Base-by-base conservation (phyloP, 2,797 vertebrate species). In the Heliangelus exortis region DNA sequence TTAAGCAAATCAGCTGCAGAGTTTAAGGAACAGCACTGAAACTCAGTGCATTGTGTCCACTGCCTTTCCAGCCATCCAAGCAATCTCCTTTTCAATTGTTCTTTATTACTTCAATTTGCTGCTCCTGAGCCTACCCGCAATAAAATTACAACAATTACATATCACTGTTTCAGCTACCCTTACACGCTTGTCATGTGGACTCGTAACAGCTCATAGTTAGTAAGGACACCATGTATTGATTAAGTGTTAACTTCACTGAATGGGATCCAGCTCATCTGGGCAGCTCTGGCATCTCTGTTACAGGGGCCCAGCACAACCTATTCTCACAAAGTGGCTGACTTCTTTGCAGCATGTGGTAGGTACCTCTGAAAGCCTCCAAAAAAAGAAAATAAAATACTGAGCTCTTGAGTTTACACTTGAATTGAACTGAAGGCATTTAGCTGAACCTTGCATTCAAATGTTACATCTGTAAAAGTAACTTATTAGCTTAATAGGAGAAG, bases 1-100 rank as follows among this genome's bases (percentile, higher is more conserved):
- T 87, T 88, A 89, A 86, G n/a, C 33, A 91, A 82, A 94, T 80
- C 31, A 80, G 34, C 36, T 90, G 39, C 39, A 69, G 39, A 84
- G 50, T 39, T n/a, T n/a, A 84, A 79, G 31, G 34, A 89, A 76
- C 4, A 79, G 48, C 43, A 76, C 15, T 51, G 84, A 87, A 34
- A 45, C 28, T 79, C 29, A 39, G 19, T 53, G 73, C 3, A 1
- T 79, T 90, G 73, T 33, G 22, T 63, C 45, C 55, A 63, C 55
- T 17, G 34, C 63, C 69, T 87, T 90, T 81, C 84, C 16, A 91
- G 66, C 22, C 55, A 88, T 63, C 36, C 39, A 85, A 59, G 55
- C 2, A 3, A 84, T 41, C 7, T 21, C 23, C 47, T 82, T 91
- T 86, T 50, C 66, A 74, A 74, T 79, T 66, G 31, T 20, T 90